A percentile compares a stretch with the other conserved stretches of the same genome.
phyloP scores from a whole-genome alignment of 2,797 vertebrate genomes.

The Enoplosus armatus region DNA sequence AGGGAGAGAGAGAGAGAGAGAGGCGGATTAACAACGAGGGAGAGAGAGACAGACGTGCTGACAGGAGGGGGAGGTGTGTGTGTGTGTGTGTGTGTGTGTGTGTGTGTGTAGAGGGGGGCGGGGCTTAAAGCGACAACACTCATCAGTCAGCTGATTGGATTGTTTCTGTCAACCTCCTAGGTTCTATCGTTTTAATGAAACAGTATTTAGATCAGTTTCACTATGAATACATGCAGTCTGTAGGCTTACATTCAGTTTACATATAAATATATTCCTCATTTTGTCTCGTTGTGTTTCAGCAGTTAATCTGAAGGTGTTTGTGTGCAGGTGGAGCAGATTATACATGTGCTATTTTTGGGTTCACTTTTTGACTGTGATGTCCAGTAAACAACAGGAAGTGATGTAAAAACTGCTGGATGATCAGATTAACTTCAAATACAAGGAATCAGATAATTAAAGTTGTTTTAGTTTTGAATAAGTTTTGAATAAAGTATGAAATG shows the following conservation, averaged over 20 bases:
- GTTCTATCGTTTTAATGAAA: background rate
- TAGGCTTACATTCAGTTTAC: too few species aligned
- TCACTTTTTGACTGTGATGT: background rate
- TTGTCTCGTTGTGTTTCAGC: background rate
- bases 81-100: constrained; percentile 10
- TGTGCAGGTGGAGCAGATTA: constrained; percentile 12
- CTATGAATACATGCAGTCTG: background rate
- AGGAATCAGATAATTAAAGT: too few species aligned
- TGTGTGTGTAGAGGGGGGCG: constrained; percentile 17
- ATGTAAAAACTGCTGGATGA: background rate
- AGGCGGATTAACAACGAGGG: constrained; percentile 40
- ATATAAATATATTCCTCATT: background rate
- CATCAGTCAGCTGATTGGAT: constrained; percentile 38
- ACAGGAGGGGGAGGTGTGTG: constrained; percentile 18
- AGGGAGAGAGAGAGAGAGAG: constrained; percentile 18
- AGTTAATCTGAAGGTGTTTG: background rate
- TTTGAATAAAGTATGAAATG: background rate
- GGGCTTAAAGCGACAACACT: constrained; percentile 4
- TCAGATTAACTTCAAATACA: background rate
- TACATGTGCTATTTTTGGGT: background rate
- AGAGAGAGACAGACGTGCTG: background rate
- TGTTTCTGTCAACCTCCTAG: background rate
- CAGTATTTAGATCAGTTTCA: background rate
- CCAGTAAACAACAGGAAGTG: constrained; percentile 9
- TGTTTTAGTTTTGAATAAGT: background rate